phyloP scores from a whole-genome alignment of 2,888 invertebrate species.

The Linnaemya vulpina region DNA sequence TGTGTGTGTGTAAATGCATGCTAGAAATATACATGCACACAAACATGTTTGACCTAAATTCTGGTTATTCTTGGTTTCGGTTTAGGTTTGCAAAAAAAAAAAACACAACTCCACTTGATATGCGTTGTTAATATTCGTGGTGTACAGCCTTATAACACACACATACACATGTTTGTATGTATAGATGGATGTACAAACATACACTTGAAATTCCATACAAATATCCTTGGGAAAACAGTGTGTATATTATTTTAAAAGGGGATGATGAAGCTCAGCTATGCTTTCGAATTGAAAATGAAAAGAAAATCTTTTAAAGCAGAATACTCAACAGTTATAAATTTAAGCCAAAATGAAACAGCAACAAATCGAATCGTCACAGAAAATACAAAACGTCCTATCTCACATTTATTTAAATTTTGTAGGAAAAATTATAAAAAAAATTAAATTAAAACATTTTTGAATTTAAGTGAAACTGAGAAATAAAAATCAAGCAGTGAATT shows the following conservation, averaged over 20 bases:
- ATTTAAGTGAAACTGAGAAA: no score
- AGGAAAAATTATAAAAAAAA: no score
- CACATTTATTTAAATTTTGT: no score
- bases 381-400: no score
- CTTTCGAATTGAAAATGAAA: conserved; percentile 10
- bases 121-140: conserved; percentile 17
- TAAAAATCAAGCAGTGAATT: no score
- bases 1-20: neutral
- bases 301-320: conserved; percentile 15
- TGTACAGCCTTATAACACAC: conserved; percentile 29
- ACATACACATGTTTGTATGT: neutral
- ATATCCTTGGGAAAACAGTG: conserved; percentile 45
- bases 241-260: conserved; percentile 8
- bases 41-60: conserved; percentile 69
- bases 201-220: conserved; percentile 53
- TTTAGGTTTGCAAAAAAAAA: neutral
- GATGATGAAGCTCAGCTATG: conserved; percentile 13
- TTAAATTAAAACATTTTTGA: no score
- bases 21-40: conserved; percentile 22
- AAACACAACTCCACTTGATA: conserved; percentile 34
- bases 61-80: conserved; percentile 31
- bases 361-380: neutral
- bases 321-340: conserved; percentile 32
- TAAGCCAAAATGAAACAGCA: neutral
- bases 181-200: neutral